A percentile compares a stretch with the other conserved stretches of the same genome.
These are phyloP conservation scores for Nothocercus julius DNA, from an alignment of 2,113 vertebrate genomes.

Conservation along the genomic window DNA sequence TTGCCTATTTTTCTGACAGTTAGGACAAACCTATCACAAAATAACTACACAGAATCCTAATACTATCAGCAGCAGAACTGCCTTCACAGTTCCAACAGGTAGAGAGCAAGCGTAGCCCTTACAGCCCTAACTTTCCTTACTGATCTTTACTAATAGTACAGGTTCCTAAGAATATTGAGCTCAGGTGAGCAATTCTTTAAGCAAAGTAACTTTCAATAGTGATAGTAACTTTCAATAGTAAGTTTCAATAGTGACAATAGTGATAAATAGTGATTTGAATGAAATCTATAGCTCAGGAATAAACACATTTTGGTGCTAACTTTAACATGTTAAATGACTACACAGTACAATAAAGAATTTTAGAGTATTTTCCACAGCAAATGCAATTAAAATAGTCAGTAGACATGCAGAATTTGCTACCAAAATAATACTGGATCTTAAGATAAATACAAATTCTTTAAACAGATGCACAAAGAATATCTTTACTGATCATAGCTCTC, in stretches of 20 bases:
- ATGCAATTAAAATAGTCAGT: not conserved
- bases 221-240: not conserved
- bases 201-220: not conserved
- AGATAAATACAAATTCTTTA: not conserved
- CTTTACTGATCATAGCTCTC: not conserved
- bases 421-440: not conserved
- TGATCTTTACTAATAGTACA: not conserved
- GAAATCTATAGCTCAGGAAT: not conserved
- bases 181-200: not conserved
- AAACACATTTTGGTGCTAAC: not conserved
- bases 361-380: not conserved
- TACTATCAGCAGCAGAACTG: not conserved
- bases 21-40: not conserved
- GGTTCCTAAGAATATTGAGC: not conserved
- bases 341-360: not conserved
- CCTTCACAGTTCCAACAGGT: not conserved
- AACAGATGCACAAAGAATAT: not conserved
- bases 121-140: not conserved
- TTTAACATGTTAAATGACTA: not conserved
- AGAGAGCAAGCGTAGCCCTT: not conserved
- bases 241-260: too few species aligned
- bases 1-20: not conserved
- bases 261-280: not conserved
- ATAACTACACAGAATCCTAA: not conserved
- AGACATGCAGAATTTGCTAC: not conserved